Conservation (phyloP, 2,113 vertebrate species). For the Phasianus colchicus region DNA sequence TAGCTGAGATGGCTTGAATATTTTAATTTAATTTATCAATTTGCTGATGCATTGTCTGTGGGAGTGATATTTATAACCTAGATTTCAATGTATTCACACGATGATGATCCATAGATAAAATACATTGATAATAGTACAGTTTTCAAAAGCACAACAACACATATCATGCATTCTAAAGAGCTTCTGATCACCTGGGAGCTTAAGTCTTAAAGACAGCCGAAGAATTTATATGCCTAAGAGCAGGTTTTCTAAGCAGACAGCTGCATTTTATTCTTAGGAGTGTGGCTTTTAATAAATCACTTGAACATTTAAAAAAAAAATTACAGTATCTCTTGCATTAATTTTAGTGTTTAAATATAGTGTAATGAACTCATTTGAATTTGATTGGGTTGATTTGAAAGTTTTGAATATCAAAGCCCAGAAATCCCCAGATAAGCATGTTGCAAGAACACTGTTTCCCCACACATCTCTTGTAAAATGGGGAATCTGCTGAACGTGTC, state of each 20-base stretch:
- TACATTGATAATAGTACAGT: not conserved
- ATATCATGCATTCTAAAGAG: not conserved
- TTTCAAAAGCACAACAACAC: not conserved
- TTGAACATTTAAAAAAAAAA: not conserved
- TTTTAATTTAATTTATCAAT: conserved; percentile 24
- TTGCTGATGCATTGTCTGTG: not conserved
- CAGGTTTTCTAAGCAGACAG: not conserved
- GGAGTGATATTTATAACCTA: not conserved
- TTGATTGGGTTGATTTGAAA: not conserved
- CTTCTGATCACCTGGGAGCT: not conserved
- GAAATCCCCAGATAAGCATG: not conserved
- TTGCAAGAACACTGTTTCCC: not conserved
- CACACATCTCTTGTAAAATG: not conserved
- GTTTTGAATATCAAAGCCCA: not conserved
- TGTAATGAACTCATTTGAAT: not conserved
- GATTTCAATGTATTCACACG: not conserved
- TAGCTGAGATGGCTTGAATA: conserved; percentile 8
- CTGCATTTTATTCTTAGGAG: not conserved
- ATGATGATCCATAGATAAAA: not conserved
- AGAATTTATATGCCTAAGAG: not conserved
- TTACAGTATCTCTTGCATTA: not conserved
- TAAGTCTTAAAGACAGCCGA: not conserved
- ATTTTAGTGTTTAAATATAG: not conserved
- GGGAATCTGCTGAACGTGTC: not conserved
- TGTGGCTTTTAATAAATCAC: not conserved